Evolutionary conservation across 1,140 invertebrate genomes (phyloP), one percentile per base, ranked within the genome.

Genomic region (Geopemphigus sp.): DNA sequence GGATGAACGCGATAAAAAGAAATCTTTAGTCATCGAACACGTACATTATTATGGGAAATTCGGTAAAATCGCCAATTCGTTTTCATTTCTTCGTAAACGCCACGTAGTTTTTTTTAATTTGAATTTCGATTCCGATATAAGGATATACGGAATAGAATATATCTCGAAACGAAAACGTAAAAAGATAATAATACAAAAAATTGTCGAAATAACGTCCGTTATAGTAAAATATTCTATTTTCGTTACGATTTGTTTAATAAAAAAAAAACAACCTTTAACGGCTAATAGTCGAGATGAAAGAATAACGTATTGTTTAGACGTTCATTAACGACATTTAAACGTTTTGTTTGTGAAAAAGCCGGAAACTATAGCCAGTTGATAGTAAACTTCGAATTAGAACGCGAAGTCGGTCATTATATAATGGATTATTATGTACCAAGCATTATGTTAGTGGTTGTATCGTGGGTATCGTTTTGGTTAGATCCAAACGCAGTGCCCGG

Each of bases 341-440:
- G 73, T 80, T 26, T 81, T 61, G 32, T 82, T 82, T 78, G 82
- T 83, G 90, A 90, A 70, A n/a, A 86, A 94, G 92, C 89, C 83
- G 93, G 93, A 22, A 93, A 94, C 84, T 95, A 93, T 85, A 94
- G 93, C 83, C 90, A 91, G 0, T 87, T 94, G 39, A 90, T 89
- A 56, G 93, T 94, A 82, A 90, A 90, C 8, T 94, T 95, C 81
- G 90, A 92, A 83, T 84, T 95, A 17, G 89, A 90, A 0, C 88
- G 94, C 45, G 92, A 95, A 86, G 92, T 94, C 82, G 94, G 94
- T 61, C 94, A 94, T 84, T 95, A 95, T 83, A 87, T 96, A 66
- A 93, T 96, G 90, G 94, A 95, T 82, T 95, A 95, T 83, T 96
- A 94, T 82, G 89, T 95, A 80, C 94, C 94, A 1, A 95, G 93